Evolutionary conservation across 2,113 vertebrate species (phyloP).

Genomic region (Pterocles gutturalis): DNA sequence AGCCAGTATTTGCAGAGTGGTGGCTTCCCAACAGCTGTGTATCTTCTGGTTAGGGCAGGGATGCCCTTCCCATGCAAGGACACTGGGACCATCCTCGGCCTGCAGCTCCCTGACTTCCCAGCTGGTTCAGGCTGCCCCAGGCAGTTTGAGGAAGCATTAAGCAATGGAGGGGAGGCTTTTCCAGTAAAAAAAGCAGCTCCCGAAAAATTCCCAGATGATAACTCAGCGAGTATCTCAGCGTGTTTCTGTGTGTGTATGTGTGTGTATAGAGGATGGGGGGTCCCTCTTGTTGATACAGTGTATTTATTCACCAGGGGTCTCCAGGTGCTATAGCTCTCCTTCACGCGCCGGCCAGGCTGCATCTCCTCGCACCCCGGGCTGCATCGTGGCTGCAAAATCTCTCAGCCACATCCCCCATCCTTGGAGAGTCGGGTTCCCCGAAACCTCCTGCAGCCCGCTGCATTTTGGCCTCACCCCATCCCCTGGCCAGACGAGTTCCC

Average conservation of each 20-base stretch:
- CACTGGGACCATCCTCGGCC: background rate
- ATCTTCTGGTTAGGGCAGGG: background rate
- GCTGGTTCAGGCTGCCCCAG: background rate
- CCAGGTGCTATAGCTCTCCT: background rate
- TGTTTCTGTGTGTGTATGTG: fast-evolving
- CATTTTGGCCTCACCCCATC: fast-evolving
- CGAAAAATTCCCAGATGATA: background rate
- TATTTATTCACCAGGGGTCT: background rate
- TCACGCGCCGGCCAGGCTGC: background rate
- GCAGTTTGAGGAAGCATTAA: fast-evolving
- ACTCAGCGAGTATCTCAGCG: background rate
- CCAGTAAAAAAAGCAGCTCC: background rate
- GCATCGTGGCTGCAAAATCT: background rate
- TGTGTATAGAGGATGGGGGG: too few relatives aligned
- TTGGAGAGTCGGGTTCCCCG: background rate
- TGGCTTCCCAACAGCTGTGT: fast-evolving
- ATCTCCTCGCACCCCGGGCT: background rate
- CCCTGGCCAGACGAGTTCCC: fast-evolving
- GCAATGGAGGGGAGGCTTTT: background rate
- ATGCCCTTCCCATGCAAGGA: background rate
- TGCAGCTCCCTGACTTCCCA: background rate
- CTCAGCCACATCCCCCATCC: background rate
- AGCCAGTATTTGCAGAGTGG: background rate
- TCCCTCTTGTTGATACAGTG: fast-evolving
- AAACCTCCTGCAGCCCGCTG: too few relatives aligned